These are phyloP conservation scores for Asteroscopus sphinx DNA, from an alignment of 2,888 invertebrate genomes.

Conservation along the genomic window DNA sequence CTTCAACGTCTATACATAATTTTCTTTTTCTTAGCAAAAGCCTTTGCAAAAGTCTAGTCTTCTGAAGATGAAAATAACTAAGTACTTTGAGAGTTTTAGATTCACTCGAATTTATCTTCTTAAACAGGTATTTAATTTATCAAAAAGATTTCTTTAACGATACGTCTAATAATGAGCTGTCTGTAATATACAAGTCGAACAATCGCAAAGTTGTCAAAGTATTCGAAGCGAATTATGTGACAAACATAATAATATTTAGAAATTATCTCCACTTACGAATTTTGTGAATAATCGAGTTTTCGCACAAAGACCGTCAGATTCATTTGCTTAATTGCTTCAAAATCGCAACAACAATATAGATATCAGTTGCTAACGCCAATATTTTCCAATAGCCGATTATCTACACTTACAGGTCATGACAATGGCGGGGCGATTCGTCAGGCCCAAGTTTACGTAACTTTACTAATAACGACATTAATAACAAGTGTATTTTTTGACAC, in stretches of 20 bases:
- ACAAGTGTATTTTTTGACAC: slow-evolving; percentile 65
- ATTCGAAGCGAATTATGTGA: slow-evolving; percentile 46
- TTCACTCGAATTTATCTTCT: background rate
- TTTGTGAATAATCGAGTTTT: slow-evolving; percentile 49
- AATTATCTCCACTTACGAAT: slow-evolving; percentile 52
- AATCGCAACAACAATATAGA: slow-evolving; percentile 57
- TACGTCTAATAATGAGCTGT: slow-evolving; percentile 26
- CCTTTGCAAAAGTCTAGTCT: no score
- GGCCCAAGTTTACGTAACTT: slow-evolving; percentile 70
- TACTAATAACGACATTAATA: slow-evolving; percentile 67
- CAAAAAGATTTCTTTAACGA: slow-evolving; percentile 13
- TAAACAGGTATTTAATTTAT: slow-evolving; percentile 14
- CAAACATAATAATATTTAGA: slow-evolving; percentile 52
- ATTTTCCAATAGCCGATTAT: slow-evolving; percentile 68
- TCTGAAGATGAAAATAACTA: no score
- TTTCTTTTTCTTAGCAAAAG: no score
- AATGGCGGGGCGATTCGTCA: slow-evolving; percentile 57
- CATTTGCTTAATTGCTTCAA: slow-evolving; percentile 63
- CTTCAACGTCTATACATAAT: no score
- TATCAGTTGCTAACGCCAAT: slow-evolving; percentile 65
- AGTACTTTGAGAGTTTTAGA: no score
- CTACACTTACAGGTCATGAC: slow-evolving; percentile 58
- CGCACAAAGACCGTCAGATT: slow-evolving; percentile 40
- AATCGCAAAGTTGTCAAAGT: slow-evolving; percentile 47
- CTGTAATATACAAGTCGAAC: slow-evolving; percentile 32